Percentiles rank a stretch among this genome's conserved stretches.
Conservation (phyloP, 2,888 invertebrate species). For the Heliconius erato region DNA sequence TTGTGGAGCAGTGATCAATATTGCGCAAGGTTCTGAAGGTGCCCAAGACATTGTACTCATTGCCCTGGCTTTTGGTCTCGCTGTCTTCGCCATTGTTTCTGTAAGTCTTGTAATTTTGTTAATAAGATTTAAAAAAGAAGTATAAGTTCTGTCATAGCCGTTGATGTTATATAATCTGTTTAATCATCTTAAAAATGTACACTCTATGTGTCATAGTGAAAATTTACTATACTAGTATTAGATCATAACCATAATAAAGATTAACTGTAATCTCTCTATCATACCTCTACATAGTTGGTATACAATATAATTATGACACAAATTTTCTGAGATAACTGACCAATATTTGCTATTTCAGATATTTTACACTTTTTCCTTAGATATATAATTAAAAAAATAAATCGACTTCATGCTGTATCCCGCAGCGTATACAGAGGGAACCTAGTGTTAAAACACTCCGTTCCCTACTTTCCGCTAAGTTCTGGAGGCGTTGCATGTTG, state of each 20-base stretch:
- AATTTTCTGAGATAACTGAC: background rate
- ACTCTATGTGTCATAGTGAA: slow-evolving; percentile 27
- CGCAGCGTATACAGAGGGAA: no score
- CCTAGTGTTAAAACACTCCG: no score
- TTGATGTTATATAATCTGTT: slow-evolving; percentile 3
- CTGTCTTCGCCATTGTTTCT: slow-evolving; percentile 93
- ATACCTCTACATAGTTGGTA: background rate
- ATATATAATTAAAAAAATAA: background rate
- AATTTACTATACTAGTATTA: slow-evolving; percentile 36
- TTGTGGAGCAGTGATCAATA: slow-evolving; percentile 91
- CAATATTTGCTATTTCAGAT: background rate
- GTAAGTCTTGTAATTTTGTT: slow-evolving; percentile 73
- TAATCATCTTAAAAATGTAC: background rate
- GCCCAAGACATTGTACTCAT: slow-evolving; percentile 88
- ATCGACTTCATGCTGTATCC: no score
- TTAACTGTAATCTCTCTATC: slow-evolving; percentile 29
- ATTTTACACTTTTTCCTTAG: slow-evolving; percentile 1
- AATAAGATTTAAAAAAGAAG: background rate
- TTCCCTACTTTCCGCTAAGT: no score
- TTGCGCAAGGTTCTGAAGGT: slow-evolving; percentile 77
- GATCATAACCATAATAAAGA: slow-evolving; percentile 40
- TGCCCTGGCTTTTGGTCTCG: slow-evolving; percentile 93
- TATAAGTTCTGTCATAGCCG: background rate
- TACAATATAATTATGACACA: background rate
- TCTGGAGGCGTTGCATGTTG: no score